Evolutionary conservation across 2,888 invertebrate species (phyloP).

Genomic region (Hirtodrosophila trivittata): DNA sequence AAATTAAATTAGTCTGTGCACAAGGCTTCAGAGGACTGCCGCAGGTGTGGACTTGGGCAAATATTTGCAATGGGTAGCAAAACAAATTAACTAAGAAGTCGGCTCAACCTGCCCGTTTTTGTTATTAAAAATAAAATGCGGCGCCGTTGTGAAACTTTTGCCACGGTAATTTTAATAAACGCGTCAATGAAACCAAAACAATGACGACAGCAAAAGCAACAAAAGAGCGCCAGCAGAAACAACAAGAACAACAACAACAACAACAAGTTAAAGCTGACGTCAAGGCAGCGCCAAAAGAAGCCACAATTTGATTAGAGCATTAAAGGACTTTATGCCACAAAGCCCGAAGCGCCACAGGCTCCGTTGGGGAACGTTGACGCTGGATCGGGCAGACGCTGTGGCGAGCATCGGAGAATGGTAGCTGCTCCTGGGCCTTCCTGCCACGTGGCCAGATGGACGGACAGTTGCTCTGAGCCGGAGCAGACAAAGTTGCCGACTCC

Average conservation of each 20-base stretch:
- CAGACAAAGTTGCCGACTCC: constrained; percentile 49
- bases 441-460: constrained; percentile 32
- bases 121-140: constrained; percentile 58
- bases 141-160: constrained; percentile 57
- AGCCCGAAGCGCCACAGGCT: constrained; percentile 67
- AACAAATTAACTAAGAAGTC: constrained; percentile 43
- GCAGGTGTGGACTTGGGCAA: neutral
- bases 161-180: constrained; percentile 75
- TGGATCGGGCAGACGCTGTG: neutral
- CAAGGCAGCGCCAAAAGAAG: constrained; percentile 65
- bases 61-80: constrained; percentile 22
- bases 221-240: constrained; percentile 23
- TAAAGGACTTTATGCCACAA: constrained; percentile 75
- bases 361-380: constrained; percentile 20
- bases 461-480: constrained; percentile 28
- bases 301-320: constrained; percentile 79
- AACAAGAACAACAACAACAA: constrained; percentile 41
- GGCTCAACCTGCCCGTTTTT: constrained; percentile 30
- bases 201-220: constrained; percentile 61
- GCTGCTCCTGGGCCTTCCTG: constrained; percentile 8
- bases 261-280: constrained; percentile 44
- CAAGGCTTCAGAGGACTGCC: constrained; percentile 6
- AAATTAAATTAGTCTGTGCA: constrained; percentile 31
- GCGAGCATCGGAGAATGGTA: neutral
- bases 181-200: constrained; percentile 77